Evolutionary conservation across 2,797 vertebrate species (phyloP).

Genomic region (Dryobates pubescens): DNA sequence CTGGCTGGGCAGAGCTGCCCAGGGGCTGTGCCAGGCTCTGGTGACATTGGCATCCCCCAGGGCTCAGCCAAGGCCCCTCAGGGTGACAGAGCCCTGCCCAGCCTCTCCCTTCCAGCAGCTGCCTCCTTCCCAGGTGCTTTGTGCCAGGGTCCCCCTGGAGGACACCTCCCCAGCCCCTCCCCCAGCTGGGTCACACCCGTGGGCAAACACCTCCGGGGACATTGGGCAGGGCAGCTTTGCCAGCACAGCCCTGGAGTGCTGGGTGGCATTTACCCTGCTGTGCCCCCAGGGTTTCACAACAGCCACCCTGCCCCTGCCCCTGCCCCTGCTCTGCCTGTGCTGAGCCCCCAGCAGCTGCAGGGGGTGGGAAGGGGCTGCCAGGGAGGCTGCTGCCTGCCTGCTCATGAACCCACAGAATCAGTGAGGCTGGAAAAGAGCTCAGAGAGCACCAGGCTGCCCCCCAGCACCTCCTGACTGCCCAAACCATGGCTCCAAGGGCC

Average conservation of each 20-base stretch:
- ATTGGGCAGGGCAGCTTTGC: neutral
- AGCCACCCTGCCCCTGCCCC: neutral
- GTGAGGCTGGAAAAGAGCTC: too few relatives aligned
- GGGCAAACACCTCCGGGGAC: neutral
- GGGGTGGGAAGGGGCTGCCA: neutral
- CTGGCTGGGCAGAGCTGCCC: neutral
- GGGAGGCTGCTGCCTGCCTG: neutral
- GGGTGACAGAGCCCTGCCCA: neutral
- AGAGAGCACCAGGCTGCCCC: too few relatives aligned
- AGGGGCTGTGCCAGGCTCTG: neutral
- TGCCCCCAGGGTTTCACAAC: neutral
- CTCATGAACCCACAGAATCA: too few relatives aligned
- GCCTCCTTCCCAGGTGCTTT: neutral
- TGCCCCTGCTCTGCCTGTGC: neutral
- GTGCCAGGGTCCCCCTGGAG: neutral
- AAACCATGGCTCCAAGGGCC: too few relatives aligned
- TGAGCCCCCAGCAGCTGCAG: neutral
- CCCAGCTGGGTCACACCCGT: fast-evolving
- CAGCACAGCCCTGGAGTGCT: neutral
- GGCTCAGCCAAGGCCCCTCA: fast-evolving
- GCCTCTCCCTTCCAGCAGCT: neutral
- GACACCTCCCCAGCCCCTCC: too few relatives aligned
- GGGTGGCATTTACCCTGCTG: neutral
- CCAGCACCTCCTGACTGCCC: too few relatives aligned
- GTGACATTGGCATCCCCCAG: fast-evolving